A percentile compares a stretch with the other conserved stretches of the same genome.
phyloP scores from a whole-genome alignment of 2,113 vertebrate genomes.

The Takifugu bimaculatus region DNA sequence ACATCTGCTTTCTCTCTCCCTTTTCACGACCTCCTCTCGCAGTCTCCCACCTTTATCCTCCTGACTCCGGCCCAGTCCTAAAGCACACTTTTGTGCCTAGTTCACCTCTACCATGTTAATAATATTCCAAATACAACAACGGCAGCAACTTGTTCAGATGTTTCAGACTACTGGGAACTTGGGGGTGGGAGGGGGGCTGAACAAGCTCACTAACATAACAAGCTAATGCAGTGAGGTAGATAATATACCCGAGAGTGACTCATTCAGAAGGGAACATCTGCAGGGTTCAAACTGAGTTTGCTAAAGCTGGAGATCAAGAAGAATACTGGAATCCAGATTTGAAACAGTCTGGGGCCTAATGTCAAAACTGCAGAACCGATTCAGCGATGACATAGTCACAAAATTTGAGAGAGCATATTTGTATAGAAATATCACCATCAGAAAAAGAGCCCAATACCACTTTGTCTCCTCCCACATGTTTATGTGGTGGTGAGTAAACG shows the following conservation, averaged over 20 bases:
- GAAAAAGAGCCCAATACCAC: too few relatives aligned
- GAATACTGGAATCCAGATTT: not conserved
- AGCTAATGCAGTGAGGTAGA: conserved; percentile 15
- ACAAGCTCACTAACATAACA: conserved; percentile 28
- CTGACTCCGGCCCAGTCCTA: not conserved
- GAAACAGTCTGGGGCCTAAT: not conserved
- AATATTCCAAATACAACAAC: conserved; percentile 11
- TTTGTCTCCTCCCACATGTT: too few relatives aligned
- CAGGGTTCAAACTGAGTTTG: conserved; percentile 34
- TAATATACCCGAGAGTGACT: conserved; percentile 36
- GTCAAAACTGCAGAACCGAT: too few relatives aligned
- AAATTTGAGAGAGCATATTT: too few relatives aligned
- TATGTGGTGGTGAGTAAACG: too few relatives aligned
- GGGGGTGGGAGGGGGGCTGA: conserved; percentile 20
- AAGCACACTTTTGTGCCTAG: not conserved
- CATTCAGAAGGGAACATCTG: conserved; percentile 46
- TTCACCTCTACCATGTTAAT: not conserved
- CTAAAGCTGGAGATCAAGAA: conserved; percentile 3
- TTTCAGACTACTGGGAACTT: conserved; percentile 9
- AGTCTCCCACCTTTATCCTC: conserved; percentile 14
- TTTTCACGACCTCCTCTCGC: conserved; percentile 21
- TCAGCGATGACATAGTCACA: too few relatives aligned
- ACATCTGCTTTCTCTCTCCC: conserved; percentile 58
- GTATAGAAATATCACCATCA: too few relatives aligned
- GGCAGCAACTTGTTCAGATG: not conserved